Evolutionary conservation across 2,797 vertebrate genomes (phyloP).

Genomic region (Pipistrellus pygmaeus): DNA sequence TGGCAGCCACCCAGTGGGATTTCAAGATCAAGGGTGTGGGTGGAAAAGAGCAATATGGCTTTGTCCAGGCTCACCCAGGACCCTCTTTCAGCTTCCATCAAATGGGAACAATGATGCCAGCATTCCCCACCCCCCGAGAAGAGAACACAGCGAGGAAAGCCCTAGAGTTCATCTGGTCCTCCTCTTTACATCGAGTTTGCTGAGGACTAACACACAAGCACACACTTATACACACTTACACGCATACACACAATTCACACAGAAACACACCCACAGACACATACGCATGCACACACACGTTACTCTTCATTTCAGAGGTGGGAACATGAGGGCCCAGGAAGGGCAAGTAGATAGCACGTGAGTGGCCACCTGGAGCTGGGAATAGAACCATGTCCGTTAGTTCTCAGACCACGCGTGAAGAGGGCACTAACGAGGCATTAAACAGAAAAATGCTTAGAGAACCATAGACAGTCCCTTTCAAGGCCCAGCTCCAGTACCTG

Average conservation of each 20-base stretch:
- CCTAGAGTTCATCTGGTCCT: neutral
- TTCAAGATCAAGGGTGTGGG: neutral
- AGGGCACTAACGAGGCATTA: neutral
- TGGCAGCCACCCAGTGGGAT: neutral
- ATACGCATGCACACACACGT: neutral
- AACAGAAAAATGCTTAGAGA: neutral
- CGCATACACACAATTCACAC: fast-evolving
- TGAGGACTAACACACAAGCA: no score
- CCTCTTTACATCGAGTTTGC: no score
- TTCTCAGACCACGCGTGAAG: neutral
- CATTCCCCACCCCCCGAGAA: fast-evolving
- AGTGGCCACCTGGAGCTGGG: neutral
- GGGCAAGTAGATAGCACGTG: neutral
- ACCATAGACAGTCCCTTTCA: neutral
- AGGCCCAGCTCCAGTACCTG: neutral
- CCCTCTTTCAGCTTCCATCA: neutral
- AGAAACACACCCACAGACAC: neutral
- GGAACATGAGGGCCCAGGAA: neutral
- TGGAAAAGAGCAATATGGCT: neutral
- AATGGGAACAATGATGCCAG: neutral
- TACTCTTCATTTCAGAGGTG: neutral
- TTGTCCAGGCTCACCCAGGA: neutral
- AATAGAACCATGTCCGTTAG: neutral
- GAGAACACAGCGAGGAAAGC: neutral
- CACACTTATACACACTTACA: neutral